A percentile compares a stretch with the other conserved stretches of the same genome.
These are phyloP conservation scores for Misgurnus mizolepis DNA, from an alignment of 2,113 vertebrate genomes.

Conservation along the genomic window DNA sequence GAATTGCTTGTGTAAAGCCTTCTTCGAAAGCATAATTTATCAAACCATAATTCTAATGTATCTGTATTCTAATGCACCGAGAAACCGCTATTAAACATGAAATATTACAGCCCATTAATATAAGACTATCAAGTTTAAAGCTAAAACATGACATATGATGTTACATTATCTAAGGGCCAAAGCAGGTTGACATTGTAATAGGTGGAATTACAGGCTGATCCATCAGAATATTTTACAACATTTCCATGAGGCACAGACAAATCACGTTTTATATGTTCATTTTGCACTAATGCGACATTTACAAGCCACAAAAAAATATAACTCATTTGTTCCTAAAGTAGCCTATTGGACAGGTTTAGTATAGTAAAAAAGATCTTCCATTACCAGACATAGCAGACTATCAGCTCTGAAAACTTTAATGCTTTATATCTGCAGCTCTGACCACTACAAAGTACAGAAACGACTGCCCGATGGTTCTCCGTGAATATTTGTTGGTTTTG, in stretches of 20 bases:
- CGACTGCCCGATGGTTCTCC: background rate
- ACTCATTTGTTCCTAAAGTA: constrained; percentile 15
- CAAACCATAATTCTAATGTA: constrained; percentile 19
- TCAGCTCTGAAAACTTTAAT: background rate
- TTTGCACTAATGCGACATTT: background rate
- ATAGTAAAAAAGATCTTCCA: background rate
- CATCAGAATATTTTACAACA: constrained; percentile 1
- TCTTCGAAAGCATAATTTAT: constrained; percentile 15
- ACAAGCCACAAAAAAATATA: background rate
- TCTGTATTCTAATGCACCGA: constrained; percentile 55
- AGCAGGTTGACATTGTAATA: constrained; percentile 17
- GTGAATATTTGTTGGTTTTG: constrained; percentile 39
- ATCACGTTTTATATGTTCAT: background rate
- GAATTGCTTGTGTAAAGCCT: background rate
- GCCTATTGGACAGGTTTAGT: constrained; percentile 18
- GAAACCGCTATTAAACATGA: background rate
- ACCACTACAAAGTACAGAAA: constrained; percentile 32
- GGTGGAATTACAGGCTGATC: background rate
- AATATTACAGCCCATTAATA: constrained; percentile 46
- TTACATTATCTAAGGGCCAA: constrained; percentile 11
- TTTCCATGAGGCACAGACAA: constrained; percentile 14
- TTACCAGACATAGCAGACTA: constrained; percentile 12
- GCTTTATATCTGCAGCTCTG: background rate
- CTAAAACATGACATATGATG: constrained; percentile 5
- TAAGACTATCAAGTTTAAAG: background rate